Conservation (phyloP, 2,888 invertebrate species). For the Tinea pellionella region DNA sequence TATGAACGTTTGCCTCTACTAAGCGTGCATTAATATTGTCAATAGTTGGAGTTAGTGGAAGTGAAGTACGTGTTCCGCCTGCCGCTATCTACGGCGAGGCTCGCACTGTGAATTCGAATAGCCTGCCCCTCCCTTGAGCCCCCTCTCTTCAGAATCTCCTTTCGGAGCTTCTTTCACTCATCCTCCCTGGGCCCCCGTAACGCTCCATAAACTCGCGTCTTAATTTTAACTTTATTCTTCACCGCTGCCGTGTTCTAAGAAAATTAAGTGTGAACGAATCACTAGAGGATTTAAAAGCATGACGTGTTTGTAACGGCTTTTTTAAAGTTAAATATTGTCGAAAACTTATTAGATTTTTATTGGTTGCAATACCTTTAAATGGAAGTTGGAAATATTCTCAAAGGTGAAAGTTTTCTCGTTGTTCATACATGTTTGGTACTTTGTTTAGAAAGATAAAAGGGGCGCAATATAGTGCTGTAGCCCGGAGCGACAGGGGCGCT, state of each 20-base stretch:
- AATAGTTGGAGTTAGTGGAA: conserved; percentile 70
- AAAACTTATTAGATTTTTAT: too few relatives aligned
- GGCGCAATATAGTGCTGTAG: conserved; percentile 23
- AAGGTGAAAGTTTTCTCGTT: conserved; percentile 53
- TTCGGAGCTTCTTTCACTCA: conserved; percentile 20
- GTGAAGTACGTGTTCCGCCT: conserved; percentile 69
- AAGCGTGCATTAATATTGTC: conserved; percentile 70
- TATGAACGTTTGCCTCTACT: conserved; percentile 21
- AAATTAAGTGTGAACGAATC: conserved; percentile 66
- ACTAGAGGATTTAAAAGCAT: conserved; percentile 41
- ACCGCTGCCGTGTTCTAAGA: conserved; percentile 60
- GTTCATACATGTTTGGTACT: conserved; percentile 24
- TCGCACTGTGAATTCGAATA: conserved; percentile 67
- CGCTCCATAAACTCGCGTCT: conserved; percentile 69
- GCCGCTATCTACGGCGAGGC: conserved; percentile 65
- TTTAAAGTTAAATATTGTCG: too few relatives aligned
- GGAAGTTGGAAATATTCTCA: conserved; percentile 46
- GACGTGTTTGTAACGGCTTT: not conserved
- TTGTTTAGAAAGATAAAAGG: not conserved
- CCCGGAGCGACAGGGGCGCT: conserved; percentile 23
- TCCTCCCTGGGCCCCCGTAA: conserved; percentile 32
- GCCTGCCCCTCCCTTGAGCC: conserved; percentile 19
- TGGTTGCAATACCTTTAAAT: not conserved
- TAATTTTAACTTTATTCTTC: conserved; percentile 70
- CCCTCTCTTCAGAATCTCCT: conserved; percentile 41